phyloP scores from a whole-genome alignment of 2,888 invertebrate species.

The Orthosia incerta region DNA sequence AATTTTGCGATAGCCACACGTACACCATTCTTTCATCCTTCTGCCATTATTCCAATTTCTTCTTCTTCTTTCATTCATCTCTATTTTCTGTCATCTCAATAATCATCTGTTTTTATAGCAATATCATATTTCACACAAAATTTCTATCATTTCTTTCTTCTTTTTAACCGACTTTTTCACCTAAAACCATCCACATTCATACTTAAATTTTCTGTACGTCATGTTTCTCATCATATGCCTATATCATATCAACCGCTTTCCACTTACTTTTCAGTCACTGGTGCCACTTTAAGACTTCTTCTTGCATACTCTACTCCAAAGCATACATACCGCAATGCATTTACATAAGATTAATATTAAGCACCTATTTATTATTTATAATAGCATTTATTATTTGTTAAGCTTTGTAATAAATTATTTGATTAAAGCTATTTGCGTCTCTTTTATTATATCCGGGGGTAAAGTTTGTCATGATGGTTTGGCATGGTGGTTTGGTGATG shows the following conservation, averaged over 20 bases:
- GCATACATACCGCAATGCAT: neutral
- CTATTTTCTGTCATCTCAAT: neutral
- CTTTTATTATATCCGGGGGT: too few species aligned
- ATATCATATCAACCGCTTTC: neutral
- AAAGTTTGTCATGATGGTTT: too few species aligned
- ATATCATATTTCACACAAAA: neutral
- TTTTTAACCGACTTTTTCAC: neutral
- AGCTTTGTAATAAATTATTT: constrained; percentile 2
- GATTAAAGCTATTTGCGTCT: neutral
- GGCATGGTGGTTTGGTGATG: too few species aligned
- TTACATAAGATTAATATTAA: neutral
- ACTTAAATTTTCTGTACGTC: neutral
- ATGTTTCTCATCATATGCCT: neutral
- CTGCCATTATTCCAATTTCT: neutral
- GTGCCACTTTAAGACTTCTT: neutral
- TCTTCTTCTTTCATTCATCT: neutral
- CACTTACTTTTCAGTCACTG: neutral
- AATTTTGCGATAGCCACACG: neutral
- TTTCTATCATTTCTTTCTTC: neutral
- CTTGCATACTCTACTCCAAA: neutral
- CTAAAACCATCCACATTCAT: neutral
- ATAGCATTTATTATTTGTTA: neutral
- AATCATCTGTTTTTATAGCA: neutral
- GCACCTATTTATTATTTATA: neutral
- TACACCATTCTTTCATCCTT: neutral